Conservation (phyloP, 1,140 invertebrate genomes). For the Solenopsis invicta region DNA sequence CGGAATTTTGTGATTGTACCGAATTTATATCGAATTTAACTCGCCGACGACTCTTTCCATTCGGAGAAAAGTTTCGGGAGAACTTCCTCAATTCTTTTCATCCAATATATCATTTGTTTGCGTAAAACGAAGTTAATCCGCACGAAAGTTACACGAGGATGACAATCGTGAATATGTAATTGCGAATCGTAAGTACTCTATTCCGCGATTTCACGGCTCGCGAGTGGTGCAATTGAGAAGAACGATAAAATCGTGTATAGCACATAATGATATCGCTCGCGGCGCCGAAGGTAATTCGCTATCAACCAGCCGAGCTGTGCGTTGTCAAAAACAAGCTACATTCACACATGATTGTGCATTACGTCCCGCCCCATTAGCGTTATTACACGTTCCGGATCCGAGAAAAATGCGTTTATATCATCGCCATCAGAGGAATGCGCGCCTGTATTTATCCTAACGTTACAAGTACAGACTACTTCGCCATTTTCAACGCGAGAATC, state of each 20-base stretch:
- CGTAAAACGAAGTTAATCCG: background rate
- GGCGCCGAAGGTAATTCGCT: constrained; percentile 38
- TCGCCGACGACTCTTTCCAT: background rate
- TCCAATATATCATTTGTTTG: background rate
- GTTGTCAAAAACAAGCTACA: constrained; percentile 34
- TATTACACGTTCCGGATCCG: constrained; percentile 7
- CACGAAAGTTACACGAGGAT: background rate
- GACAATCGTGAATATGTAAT: constrained; percentile 38
- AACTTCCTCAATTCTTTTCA: background rate
- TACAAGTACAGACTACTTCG: background rate
- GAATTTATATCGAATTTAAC: background rate
- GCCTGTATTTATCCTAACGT: background rate
- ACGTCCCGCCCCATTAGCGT: constrained; percentile 21
- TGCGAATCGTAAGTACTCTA: constrained; percentile 29
- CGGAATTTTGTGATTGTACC: constrained; percentile 10
- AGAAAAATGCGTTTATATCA: constrained; percentile 28
- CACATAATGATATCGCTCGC: constrained; percentile 46
- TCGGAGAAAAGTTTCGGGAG: background rate
- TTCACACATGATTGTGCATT: constrained; percentile 15
- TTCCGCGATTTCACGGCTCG: constrained; percentile 40
- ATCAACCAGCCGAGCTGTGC: constrained; percentile 21
- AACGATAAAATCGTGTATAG: constrained; percentile 48
- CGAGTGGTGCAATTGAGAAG: constrained; percentile 31
- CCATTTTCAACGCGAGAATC: background rate
- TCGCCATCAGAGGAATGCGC: background rate